A percentile compares a stretch with the other conserved stretches of the same genome.
phyloP scores from a whole-genome alignment of 37 sponge, comb jelly and placozoan genomes.

The Petrosia ficiformis region DNA sequence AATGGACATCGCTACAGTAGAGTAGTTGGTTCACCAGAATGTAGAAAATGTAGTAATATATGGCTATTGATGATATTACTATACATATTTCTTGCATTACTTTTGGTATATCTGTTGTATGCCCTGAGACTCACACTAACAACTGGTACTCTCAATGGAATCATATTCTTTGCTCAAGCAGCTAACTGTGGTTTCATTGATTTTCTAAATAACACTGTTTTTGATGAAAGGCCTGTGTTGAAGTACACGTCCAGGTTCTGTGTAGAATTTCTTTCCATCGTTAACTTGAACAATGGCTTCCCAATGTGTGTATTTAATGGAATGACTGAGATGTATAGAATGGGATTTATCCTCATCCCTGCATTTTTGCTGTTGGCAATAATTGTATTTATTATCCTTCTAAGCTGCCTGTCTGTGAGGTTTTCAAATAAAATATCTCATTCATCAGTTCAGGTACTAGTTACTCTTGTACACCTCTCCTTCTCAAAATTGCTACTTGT shows the following conservation, averaged over 20 bases:
- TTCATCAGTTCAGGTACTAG: background rate
- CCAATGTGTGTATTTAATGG: background rate
- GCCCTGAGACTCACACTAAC: slow-evolving; percentile 26
- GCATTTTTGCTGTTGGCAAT: background rate
- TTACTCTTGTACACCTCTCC: background rate
- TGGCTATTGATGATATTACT: slow-evolving; percentile 10
- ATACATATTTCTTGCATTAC: slow-evolving; percentile 16
- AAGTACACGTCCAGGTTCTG: background rate
- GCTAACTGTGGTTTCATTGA: too few species aligned
- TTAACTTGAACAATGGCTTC: slow-evolving; percentile 17
- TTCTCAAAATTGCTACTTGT: background rate
- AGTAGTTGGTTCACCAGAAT: slow-evolving; percentile 11
- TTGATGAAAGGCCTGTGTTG: background rate
- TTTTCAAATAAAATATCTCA: background rate
- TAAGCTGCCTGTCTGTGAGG: background rate
- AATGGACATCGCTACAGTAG: slow-evolving; percentile 30
- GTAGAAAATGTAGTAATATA: slow-evolving; percentile 18
- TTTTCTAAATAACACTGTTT: background rate
- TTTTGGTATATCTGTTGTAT: slow-evolving; percentile 35
- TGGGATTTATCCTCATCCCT: background rate
- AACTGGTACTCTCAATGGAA: slow-evolving; percentile 37
- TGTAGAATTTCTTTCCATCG: slow-evolving; percentile 8
- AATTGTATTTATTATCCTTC: background rate
- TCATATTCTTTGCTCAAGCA: slow-evolving; percentile 51
- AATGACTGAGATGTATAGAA: background rate